These are phyloP conservation scores for Lumbricus terrestris DNA, from an alignment of 2,888 invertebrate species.

Conservation along the genomic window DNA sequence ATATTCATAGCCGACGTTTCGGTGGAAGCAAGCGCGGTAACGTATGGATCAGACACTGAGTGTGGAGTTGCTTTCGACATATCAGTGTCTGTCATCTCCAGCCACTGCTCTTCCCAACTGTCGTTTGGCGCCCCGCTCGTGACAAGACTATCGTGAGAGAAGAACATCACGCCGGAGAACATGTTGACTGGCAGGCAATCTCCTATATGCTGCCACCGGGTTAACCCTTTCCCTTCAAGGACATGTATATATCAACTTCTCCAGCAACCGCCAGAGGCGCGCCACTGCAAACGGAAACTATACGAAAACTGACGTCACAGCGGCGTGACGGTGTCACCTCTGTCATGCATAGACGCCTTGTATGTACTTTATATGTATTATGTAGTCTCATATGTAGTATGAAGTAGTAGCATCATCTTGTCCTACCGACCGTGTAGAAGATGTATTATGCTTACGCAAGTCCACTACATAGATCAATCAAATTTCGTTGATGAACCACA, in stretches of 20 bases:
- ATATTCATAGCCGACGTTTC: too few species aligned
- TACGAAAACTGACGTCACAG: background rate
- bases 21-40: too few species aligned
- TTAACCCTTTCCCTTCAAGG: background rate
- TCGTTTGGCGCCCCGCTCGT: background rate
- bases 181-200: background rate
- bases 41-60: background rate
- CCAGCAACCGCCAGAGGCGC: background rate
- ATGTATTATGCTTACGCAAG: too few species aligned
- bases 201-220: background rate
- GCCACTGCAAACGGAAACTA: background rate
- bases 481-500: background rate
- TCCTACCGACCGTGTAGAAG: too few species aligned
- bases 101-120: background rate
- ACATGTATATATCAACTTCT: background rate
- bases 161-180: background rate
- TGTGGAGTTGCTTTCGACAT: background rate
- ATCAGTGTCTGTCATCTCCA: background rate
- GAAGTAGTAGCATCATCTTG: background rate
- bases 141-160: background rate
- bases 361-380: background rate
- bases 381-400: slow-evolving; percentile 3
- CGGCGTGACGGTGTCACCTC: background rate
- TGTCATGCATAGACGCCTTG: background rate
- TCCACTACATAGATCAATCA: background rate